Evolutionary conservation across 2,888 invertebrate species (phyloP).

Genomic region (Temnothorax rugatulus): DNA sequence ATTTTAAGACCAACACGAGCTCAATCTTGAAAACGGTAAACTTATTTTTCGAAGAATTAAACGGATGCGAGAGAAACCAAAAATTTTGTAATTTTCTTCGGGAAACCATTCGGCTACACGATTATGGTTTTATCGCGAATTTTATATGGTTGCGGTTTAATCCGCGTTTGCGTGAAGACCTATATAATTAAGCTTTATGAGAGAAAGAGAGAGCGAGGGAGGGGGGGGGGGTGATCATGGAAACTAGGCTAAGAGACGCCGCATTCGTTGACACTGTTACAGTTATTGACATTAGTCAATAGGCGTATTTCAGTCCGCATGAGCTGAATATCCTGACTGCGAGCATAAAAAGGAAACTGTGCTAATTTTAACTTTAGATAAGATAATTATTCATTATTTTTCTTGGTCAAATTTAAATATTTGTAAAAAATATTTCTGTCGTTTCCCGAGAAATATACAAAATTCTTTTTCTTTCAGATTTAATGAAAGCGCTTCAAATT

Average conservation of each 20-base stretch:
- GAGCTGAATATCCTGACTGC: background rate
- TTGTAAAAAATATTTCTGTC: background rate
- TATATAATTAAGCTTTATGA: slow-evolving; percentile 65
- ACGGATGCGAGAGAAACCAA: background rate
- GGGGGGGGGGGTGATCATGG: slow-evolving; percentile 15
- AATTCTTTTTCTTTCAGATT: too few relatives aligned
- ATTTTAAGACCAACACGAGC: background rate
- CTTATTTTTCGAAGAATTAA: background rate
- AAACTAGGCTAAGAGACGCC: slow-evolving; percentile 37
- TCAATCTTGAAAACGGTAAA: background rate
- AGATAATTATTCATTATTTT: background rate
- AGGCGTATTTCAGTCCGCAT: slow-evolving; percentile 9
- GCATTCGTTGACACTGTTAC: slow-evolving; percentile 14
- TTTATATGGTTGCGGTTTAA: slow-evolving; percentile 73
- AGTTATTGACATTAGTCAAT: slow-evolving; percentile 26
- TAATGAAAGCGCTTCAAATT: background rate
- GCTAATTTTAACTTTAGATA: background rate
- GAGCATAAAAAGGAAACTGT: background rate
- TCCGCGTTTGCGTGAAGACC: slow-evolving; percentile 67
- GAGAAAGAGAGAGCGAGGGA: background rate
- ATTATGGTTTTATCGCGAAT: background rate
- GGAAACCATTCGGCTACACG: slow-evolving; percentile 5
- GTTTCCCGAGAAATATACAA: background rate
- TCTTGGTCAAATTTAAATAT: background rate
- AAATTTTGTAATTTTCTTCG: background rate